A percentile compares a stretch with the other conserved stretches of the same genome.
phyloP scores from a whole-genome alignment of 2,888 invertebrate genomes.

The Boloria euphrosyne region DNA sequence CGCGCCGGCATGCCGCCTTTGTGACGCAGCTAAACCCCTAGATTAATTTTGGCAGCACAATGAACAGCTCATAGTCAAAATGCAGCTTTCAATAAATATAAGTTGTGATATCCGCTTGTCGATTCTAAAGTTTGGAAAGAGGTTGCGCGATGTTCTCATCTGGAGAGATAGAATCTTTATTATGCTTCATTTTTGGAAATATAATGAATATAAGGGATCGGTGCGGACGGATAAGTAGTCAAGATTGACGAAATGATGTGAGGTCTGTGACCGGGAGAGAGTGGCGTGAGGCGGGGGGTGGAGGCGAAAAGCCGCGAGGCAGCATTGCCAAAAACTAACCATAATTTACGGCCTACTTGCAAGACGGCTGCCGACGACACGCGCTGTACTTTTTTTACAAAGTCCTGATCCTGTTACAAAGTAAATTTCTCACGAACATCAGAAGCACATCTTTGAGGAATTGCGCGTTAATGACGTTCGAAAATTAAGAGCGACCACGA shows the following conservation, averaged over 20 bases:
- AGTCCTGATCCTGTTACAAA: slow-evolving; percentile 73
- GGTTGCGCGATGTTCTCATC: slow-evolving; percentile 56
- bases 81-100: slow-evolving; percentile 69
- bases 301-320: slow-evolving; percentile 75
- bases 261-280: slow-evolving; percentile 76
- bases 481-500: slow-evolving; percentile 59
- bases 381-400: slow-evolving; percentile 69
- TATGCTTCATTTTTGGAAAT: slow-evolving; percentile 68
- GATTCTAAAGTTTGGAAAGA: slow-evolving; percentile 72
- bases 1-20: slow-evolving; percentile 73
- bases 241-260: slow-evolving; percentile 77
- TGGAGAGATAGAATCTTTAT: slow-evolving; percentile 72
- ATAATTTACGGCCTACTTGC: slow-evolving; percentile 82
- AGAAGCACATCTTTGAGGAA: slow-evolving; percentile 69
- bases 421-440: slow-evolving; percentile 77
- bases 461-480: slow-evolving; percentile 69
- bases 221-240: slow-evolving; percentile 77
- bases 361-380: slow-evolving; percentile 72
- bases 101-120: slow-evolving; percentile 75
- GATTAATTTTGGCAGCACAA: slow-evolving; percentile 80
- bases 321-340: slow-evolving; percentile 83
- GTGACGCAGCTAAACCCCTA: slow-evolving; percentile 77
- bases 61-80: slow-evolving; percentile 75
- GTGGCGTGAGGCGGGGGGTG: slow-evolving; percentile 48
- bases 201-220: slow-evolving; percentile 78